Conservation (phyloP, 2,888 invertebrate species). For the Halictus quadricinctus region DNA sequence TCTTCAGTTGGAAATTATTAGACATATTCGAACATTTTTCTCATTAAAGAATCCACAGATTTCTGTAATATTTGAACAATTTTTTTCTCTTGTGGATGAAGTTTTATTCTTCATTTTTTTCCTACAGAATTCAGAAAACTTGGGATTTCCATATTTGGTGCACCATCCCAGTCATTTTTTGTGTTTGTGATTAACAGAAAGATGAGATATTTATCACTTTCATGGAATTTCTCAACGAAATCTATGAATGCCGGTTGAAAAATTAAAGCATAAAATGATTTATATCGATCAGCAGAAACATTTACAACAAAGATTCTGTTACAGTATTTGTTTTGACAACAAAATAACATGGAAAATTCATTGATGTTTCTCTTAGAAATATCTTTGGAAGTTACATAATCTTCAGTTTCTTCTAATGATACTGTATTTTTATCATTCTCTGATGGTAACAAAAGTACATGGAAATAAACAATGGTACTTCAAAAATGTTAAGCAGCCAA, state of each 20-base stretch:
- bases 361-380: background rate
- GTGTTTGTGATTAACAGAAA: slow-evolving; percentile 16
- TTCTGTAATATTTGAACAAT: slow-evolving; percentile 55
- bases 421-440: background rate
- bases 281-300: background rate
- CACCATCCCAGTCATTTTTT: slow-evolving; percentile 27
- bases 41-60: slow-evolving; percentile 52
- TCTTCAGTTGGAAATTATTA: slow-evolving; percentile 59
- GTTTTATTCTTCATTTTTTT: slow-evolving; percentile 31
- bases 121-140: slow-evolving; percentile 19
- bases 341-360: slow-evolving; percentile 7
- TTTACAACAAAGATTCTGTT: background rate
- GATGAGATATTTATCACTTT: slow-evolving; percentile 26
- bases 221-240: slow-evolving; percentile 21
- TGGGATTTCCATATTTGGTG: background rate
- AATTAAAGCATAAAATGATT: slow-evolving; percentile 18
- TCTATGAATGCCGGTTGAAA: slow-evolving; percentile 5
- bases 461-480: slow-evolving; percentile 12
- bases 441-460: slow-evolving; percentile 3
- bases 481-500: background rate
- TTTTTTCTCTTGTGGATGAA: slow-evolving; percentile 32
- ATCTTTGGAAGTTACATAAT: background rate
- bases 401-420: background rate
- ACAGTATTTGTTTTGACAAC: background rate
- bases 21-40: slow-evolving; percentile 62